Evolutionary conservation across 2,888 invertebrate genomes (phyloP).

Genomic region (Malachius bipustulatus): DNA sequence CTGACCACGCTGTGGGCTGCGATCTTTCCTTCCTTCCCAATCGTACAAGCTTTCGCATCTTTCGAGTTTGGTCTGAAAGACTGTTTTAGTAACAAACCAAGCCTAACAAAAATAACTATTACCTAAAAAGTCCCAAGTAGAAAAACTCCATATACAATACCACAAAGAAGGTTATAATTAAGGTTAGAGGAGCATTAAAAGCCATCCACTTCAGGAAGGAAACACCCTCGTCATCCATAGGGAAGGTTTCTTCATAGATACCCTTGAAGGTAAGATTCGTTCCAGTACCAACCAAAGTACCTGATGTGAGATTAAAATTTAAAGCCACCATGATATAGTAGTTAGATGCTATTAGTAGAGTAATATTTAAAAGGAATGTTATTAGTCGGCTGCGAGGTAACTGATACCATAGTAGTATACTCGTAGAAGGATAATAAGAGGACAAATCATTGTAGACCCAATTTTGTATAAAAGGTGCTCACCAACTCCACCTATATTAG

Average conservation of each 20-base stretch:
- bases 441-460: conserved; percentile 4
- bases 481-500: conserved; percentile 13
- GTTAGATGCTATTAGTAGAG: too few relatives aligned
- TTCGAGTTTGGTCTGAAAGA: conserved; percentile 15
- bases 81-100: too few relatives aligned
- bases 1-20: conserved; percentile 33
- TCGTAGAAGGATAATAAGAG: not conserved
- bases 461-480: conserved; percentile 6
- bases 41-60: conserved; percentile 14
- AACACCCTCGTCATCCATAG: conserved; percentile 29
- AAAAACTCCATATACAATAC: not conserved
- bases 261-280: conserved; percentile 13
- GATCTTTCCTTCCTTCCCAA: conserved; percentile 22
- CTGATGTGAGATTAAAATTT: too few relatives aligned
- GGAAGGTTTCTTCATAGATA: conserved; percentile 11
- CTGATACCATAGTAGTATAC: too few relatives aligned
- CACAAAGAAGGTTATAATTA: not conserved
- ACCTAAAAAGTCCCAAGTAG: too few relatives aligned
- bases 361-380: too few relatives aligned
- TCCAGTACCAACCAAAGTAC: conserved; percentile 2
- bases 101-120: conserved; percentile 40
- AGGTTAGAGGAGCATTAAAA: not conserved
- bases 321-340: too few relatives aligned
- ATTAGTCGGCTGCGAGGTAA: too few relatives aligned
- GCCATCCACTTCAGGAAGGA: not conserved